Evolutionary conservation across 2,888 invertebrate species (phyloP), one percentile per base, ranked within the genome.

Genomic region (Mylabris sibirica): DNA sequence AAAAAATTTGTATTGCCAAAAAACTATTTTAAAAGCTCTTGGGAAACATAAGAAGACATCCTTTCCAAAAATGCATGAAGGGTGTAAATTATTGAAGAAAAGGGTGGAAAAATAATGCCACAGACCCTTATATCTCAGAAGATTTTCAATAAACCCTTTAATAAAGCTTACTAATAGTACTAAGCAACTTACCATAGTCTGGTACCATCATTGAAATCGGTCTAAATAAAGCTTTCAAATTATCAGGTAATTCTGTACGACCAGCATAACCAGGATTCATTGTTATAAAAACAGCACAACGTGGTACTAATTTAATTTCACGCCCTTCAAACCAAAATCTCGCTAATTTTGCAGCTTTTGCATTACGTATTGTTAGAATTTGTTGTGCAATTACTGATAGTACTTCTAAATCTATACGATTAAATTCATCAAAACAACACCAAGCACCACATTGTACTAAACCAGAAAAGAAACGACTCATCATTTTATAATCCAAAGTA

Each of bases 241-340:
- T 96, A 79, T 96, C 96, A 0, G 96, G 96, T 53, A 96, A 84
- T 81, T 96, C 96, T 0, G 95, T 96, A 68, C 96, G 88, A 0
- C 96, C 96, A 0, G 95, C 96, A 81, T 96, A 96, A 1, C 96
- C 96, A 0, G 96, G 96, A 85, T 96, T 96, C 96, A 96, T 96
- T 0, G 96, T 96, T 74, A 96, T 94, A 79, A 95, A 96, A 0
- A 94, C 92, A 0, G 95, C 93, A 79, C 95, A 72, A 88, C 49
- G 20, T 20, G 3, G 90, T 0, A 93, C 90, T 35, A 96, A 84
- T 81, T 93, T 95, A 63, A 96, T 96, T 85, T 94, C 94, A 4
- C 95, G 89, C 0, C 96, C 95, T 85, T 96, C 96, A 84, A 96
- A 96, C 89, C 94, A 91, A 57, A 69, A 89, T 89, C 87, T 87